A percentile compares a stretch with the other conserved stretches of the same genome.
phyloP scores from a whole-genome alignment of 1,140 invertebrate genomes.

The Tetragonula clypearis region DNA sequence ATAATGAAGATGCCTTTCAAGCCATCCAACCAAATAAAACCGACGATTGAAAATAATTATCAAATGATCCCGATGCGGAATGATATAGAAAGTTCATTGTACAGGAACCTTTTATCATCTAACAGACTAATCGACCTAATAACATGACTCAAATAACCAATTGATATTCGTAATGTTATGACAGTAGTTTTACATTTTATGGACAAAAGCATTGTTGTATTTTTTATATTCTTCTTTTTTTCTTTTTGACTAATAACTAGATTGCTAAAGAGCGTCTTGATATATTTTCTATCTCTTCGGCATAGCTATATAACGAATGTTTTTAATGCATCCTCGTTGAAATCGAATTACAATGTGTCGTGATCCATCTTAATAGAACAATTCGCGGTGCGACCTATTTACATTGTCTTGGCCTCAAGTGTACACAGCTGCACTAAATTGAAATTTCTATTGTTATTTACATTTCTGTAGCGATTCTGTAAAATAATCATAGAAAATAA shows the following conservation, averaged over 20 bases:
- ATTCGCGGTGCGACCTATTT: slow-evolving; percentile 55
- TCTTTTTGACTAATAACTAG: neutral
- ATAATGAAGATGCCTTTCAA: slow-evolving; percentile 64
- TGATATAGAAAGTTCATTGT: slow-evolving; percentile 61
- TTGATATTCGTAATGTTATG: neutral
- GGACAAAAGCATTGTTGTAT: neutral
- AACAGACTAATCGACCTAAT: slow-evolving; percentile 19
- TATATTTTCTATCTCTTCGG: neutral
- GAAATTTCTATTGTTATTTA: slow-evolving; percentile 20
- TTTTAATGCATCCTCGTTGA: neutral
- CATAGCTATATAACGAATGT: neutral
- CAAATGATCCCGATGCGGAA: slow-evolving; percentile 56
- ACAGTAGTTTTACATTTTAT: neutral
- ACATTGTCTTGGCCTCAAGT: slow-evolving; percentile 40
- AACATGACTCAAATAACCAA: slow-evolving; percentile 7
- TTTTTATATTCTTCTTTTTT: too few species aligned
- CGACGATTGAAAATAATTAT: slow-evolving; percentile 65
- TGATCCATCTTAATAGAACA: slow-evolving; percentile 47
- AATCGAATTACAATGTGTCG: slow-evolving; percentile 44
- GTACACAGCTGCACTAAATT: slow-evolving; percentile 47
- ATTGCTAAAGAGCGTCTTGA: neutral
- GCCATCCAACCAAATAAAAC: slow-evolving; percentile 48
- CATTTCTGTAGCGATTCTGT: neutral
- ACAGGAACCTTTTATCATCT: slow-evolving; percentile 44
- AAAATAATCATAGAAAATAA: neutral